Evolutionary conservation across 2,797 vertebrate genomes (phyloP), one percentile per base, ranked within the genome.

Genomic region (Hyperoplus immaculatus): DNA sequence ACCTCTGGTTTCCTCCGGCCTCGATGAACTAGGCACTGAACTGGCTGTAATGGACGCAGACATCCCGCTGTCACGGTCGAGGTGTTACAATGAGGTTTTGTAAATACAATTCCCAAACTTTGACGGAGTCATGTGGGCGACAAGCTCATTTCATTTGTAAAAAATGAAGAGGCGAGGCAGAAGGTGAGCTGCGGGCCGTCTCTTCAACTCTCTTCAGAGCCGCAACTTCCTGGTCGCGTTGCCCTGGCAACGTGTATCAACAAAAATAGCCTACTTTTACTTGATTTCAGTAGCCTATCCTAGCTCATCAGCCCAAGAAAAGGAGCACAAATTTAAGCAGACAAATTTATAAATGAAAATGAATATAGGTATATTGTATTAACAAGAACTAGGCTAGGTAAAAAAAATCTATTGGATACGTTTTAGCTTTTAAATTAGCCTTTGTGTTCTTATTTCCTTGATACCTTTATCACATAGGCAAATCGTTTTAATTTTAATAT

Each of bases 181-280:
- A 29, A 29, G 29, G 29, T 29, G 0, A 29, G 3, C 29, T 3
- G 29, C 29, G 0, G 12, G 5, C 11, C 11, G 41, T 58, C 54
- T 18, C 16, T 0, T 43, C n/a, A 43, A 0, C 53, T 41, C 36
- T 58, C 21, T 16, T 2, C 29, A 0, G n/a, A 1, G 68, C 47
- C 3, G 45, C 39, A 2, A 82, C 85, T 87, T 78, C 80, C 88
- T 81, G 77, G 65, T 82, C 43, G 38, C 59, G 90, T 91, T 72
- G 82, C 85, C 56, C 78, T 78, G 79, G 91, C 21, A 75, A 89
- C 88, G 70, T 2, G 4, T 43, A 5, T n/a, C 8, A 7, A 29
- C n/a, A 21, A 29, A 54, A 4, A 54, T 54, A 54, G 53, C 2
- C 16, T 1, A 36, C 36, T n/a, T 5, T n/a, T 6, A 43, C 43